Conservation (phyloP, 2,113 vertebrate species). For the Chloropsis hardwickii region DNA sequence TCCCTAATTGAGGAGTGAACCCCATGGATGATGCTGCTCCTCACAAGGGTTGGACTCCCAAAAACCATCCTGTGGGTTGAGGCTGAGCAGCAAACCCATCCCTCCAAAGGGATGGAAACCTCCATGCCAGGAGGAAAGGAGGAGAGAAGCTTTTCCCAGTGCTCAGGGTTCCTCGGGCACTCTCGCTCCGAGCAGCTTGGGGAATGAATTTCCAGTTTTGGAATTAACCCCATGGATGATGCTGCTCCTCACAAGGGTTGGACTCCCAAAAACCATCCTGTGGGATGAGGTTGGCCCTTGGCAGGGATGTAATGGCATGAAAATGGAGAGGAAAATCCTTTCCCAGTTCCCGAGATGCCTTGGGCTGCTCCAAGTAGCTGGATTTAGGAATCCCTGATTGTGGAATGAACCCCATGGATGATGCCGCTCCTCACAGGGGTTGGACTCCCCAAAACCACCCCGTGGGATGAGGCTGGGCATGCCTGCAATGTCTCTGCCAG, state of each 20-base stretch:
- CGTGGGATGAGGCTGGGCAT: not conserved
- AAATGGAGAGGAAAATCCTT: not conserved
- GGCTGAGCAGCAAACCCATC: not conserved
- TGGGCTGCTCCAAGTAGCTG: not conserved
- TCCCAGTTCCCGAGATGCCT: not conserved
- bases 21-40: not conserved
- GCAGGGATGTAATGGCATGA: not conserved
- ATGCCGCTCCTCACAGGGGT: not conserved
- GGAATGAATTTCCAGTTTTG: not conserved
- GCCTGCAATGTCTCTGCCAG: not conserved
- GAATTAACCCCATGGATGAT: not conserved
- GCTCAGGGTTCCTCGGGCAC: rapidly evolving
- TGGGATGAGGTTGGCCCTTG: not conserved
- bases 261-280: not conserved
- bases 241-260: not conserved
- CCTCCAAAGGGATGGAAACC: not conserved
- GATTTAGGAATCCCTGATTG: not conserved
- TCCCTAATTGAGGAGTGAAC: not conserved
- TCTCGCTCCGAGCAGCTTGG: too few relatives aligned
- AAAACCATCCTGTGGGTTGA: not conserved
- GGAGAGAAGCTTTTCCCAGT: not conserved
- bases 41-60: not conserved
- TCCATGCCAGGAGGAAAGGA: too few relatives aligned
- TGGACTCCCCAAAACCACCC: not conserved
- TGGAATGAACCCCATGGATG: not conserved